Conservation (phyloP, 2,888 invertebrate species). For the Ctenicera cuprea region DNA sequence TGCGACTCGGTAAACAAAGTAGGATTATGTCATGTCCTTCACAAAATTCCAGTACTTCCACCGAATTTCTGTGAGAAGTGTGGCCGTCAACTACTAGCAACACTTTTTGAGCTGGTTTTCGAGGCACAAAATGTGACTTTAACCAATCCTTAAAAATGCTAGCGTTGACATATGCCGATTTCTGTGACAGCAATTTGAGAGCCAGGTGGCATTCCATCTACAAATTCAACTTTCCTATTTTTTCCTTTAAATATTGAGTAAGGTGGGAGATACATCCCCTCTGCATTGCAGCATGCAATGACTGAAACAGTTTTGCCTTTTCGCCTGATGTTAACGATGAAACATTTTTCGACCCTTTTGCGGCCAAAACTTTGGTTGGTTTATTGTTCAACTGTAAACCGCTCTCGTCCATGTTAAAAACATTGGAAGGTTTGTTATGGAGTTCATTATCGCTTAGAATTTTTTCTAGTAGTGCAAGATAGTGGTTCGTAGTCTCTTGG, state of each 20-base stretch:
- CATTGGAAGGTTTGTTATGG: constrained; percentile 59
- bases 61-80: constrained; percentile 36
- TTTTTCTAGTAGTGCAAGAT: constrained; percentile 52
- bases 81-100: constrained; percentile 51
- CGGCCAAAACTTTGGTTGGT: constrained; percentile 64
- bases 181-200: constrained; percentile 59
- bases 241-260: constrained; percentile 59
- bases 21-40: constrained; percentile 32
- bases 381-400: constrained; percentile 66
- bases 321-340: constrained; percentile 63
- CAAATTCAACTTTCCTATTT: constrained; percentile 55
- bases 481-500: constrained; percentile 58
- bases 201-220: constrained; percentile 54
- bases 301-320: constrained; percentile 61
- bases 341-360: constrained; percentile 64
- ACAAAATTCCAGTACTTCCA: not conserved
- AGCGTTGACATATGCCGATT: constrained; percentile 60
- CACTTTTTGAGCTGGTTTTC: constrained; percentile 46
- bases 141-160: constrained; percentile 59
- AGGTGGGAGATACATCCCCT: constrained; percentile 59
- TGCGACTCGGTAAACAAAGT: constrained; percentile 50
- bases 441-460: constrained; percentile 59
- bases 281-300: constrained; percentile 62
- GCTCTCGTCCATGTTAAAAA: constrained; percentile 61
- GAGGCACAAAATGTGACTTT: constrained; percentile 38